phyloP scores from a whole-genome alignment of 1,140 invertebrate genomes.

The Adoxophyes honmai region DNA sequence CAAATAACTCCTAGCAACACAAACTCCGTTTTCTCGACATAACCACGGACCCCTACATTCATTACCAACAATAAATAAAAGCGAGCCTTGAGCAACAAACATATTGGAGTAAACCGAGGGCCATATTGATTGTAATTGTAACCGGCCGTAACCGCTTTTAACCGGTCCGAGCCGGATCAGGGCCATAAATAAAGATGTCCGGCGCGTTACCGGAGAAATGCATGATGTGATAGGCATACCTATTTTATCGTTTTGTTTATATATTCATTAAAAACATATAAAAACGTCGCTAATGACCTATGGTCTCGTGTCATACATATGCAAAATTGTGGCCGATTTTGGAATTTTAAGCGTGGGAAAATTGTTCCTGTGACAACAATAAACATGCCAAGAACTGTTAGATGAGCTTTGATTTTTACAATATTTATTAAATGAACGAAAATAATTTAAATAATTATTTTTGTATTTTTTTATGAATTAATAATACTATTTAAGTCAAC shows the following conservation, averaged over 20 bases:
- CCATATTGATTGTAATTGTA: conserved; percentile 32
- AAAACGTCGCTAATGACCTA: neutral
- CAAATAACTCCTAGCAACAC: no score
- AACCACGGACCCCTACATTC: neutral
- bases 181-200: neutral
- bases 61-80: conserved; percentile 23
- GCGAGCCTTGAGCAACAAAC: conserved; percentile 18
- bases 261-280: conserved; percentile 4
- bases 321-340: neutral
- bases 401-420: no score
- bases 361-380: no score
- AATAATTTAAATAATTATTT: no score
- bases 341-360: neutral
- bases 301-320: neutral
- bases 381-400: no score
- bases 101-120: conserved; percentile 19
- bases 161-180: neutral
- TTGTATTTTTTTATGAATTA: no score
- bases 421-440: no score
- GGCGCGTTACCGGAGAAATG: neutral
- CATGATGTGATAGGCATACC: neutral
- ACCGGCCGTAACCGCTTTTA: conserved; percentile 10
- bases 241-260: neutral
- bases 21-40: no score
- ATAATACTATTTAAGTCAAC: no score